phyloP scores from a whole-genome alignment of 2,797 vertebrate species.

The Oryzias dopingdopingensis region DNA sequence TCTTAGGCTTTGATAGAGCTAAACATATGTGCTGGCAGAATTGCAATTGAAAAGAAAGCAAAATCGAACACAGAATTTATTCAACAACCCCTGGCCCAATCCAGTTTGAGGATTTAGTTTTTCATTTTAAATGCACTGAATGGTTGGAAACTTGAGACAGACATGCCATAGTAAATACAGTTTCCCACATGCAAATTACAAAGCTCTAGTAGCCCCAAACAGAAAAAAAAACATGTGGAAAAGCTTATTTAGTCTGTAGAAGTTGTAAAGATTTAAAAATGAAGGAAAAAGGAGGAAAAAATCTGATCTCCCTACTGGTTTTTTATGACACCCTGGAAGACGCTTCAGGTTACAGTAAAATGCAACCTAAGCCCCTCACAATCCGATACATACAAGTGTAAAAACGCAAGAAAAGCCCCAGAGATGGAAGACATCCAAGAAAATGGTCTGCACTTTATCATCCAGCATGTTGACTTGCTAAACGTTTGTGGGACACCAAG shows the following conservation, averaged over 20 bases:
- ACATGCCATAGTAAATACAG: constrained; percentile 9
- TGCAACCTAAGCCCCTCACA: constrained; percentile 25
- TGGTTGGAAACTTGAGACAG: constrained; percentile 18
- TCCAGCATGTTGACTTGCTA: background rate
- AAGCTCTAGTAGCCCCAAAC: constrained; percentile 31
- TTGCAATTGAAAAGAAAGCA: constrained; percentile 39
- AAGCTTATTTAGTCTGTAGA: constrained; percentile 56
- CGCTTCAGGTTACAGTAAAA: constrained; percentile 71
- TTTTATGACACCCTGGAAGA: constrained; percentile 63
- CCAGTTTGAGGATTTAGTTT: constrained; percentile 26
- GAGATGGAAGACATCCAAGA: constrained; percentile 11
- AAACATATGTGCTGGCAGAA: constrained; percentile 11
- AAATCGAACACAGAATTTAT: constrained; percentile 31
- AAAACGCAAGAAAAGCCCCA: constrained; percentile 13
- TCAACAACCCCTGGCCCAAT: constrained; percentile 30
- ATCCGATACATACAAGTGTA: constrained; percentile 8
- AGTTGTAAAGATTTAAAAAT: constrained; percentile 54
- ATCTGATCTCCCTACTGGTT: constrained; percentile 57
- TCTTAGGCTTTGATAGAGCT: constrained; percentile 41
- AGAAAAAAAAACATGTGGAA: constrained; percentile 68
- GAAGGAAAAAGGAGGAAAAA: constrained; percentile 38
- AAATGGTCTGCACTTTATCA: background rate
- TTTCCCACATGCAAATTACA: constrained; percentile 7
- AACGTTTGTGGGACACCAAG: background rate
- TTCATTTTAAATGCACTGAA: constrained; percentile 23